phyloP scores from a whole-genome alignment of 2,797 vertebrate genomes.

The Protonibea diacanthus region DNA sequence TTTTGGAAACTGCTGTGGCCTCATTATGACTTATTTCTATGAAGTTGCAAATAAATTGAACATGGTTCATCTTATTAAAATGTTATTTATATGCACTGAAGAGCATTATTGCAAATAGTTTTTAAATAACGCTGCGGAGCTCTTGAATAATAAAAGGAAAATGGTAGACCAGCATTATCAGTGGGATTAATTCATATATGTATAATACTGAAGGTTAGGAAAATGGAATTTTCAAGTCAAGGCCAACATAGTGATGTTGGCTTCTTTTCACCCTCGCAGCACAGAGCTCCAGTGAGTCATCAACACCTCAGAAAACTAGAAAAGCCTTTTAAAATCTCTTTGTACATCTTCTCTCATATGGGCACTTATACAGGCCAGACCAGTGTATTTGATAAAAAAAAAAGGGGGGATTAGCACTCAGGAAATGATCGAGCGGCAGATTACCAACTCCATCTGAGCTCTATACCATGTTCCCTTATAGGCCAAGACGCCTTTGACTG shows the following conservation, averaged over 20 bases:
- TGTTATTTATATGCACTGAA: not conserved
- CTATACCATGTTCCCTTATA: not conserved
- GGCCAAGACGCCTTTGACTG: conserved; percentile 20
- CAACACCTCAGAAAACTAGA: conserved; percentile 15
- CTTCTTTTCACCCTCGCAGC: not conserved
- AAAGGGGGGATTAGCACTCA: conserved; percentile 6
- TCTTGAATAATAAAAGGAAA: conserved; percentile 15
- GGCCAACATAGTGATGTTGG: not conserved
- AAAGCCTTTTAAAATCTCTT: conserved; percentile 24
- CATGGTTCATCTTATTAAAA: conserved; percentile 2
- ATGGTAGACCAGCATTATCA: not conserved
- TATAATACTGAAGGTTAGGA: not conserved
- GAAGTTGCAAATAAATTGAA: conserved; percentile 7
- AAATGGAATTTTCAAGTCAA: conserved; percentile 25
- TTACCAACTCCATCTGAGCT: conserved; percentile 4
- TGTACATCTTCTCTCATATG: conserved; percentile 13
- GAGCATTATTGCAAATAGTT: not conserved
- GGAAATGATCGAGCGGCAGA: conserved; percentile 1
- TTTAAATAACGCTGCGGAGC: not conserved
- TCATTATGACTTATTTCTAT: conserved; percentile 8
- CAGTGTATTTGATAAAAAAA: conserved; percentile 16
- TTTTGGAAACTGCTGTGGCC: not conserved
- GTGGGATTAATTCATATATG: conserved; percentile 17
- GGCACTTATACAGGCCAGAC: conserved; percentile 22
- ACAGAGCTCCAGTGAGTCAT: conserved; percentile 8